These are phyloP conservation scores for Prosapia bicincta DNA, from an alignment of 2,888 invertebrate genomes.

Conservation along the genomic window DNA sequence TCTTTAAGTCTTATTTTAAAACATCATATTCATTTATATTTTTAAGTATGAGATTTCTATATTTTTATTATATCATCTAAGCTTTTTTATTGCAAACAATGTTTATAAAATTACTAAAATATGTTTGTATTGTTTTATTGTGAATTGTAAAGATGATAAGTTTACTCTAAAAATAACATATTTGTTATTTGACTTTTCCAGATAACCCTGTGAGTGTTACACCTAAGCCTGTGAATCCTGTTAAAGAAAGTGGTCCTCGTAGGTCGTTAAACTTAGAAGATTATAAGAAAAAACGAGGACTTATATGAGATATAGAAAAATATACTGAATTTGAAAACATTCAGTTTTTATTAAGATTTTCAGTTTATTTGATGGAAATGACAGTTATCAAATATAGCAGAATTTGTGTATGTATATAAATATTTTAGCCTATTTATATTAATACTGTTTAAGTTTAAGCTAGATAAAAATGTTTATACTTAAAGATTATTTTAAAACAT, in stretches of 20 bases:
- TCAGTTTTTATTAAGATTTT: neutral
- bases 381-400: too few relatives aligned
- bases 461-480: neutral
- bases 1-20: too few relatives aligned
- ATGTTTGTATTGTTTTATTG: too few relatives aligned
- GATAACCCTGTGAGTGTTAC: constrained; percentile 66
- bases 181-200: too few relatives aligned
- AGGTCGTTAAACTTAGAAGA: constrained; percentile 86
- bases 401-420: too few relatives aligned
- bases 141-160: too few relatives aligned
- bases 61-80: neutral
- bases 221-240: constrained; percentile 65
- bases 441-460: neutral
- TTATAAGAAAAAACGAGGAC: constrained; percentile 88
- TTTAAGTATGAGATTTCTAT: too few relatives aligned
- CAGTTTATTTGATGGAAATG: too few relatives aligned
- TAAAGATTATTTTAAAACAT: too few relatives aligned
- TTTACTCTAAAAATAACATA: too few relatives aligned
- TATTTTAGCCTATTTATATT: neutral
- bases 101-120: too few relatives aligned
- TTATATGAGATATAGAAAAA: constrained; percentile 57
- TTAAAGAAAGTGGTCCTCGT: constrained; percentile 77
- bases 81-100: neutral
- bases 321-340: neutral
- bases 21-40: too few relatives aligned